Evolutionary conservation across 2,888 invertebrate genomes (phyloP).

Genomic region (Eueremaeus valkanovi): DNA sequence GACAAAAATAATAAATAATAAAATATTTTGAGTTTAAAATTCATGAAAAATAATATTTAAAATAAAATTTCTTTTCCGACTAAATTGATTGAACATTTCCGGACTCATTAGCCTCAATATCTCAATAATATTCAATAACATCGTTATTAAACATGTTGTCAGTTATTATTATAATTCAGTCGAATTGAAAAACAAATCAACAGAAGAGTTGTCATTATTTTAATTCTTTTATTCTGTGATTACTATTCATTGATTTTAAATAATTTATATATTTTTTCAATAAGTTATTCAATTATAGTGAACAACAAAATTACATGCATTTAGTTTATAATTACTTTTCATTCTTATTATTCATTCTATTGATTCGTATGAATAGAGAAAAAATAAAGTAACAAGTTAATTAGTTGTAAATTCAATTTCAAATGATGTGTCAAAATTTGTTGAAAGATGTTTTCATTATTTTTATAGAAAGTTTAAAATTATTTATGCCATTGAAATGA

Average conservation of each 20-base stretch:
- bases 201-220: not conserved
- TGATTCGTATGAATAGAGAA: not conserved
- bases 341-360: not conserved
- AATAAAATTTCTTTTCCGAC: no score
- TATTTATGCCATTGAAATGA: no score
- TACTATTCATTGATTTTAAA: not conserved
- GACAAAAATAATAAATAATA: no score
- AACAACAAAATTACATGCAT: no score
- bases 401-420: no score
- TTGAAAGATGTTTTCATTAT: no score
- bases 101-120: constrained; percentile 21
- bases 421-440: no score
- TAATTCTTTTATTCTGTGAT: not conserved
- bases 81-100: not conserved
- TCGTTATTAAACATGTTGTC: not conserved
- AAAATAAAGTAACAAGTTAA: no score
- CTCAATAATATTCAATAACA: not conserved
- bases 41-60: no score
- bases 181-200: not conserved
- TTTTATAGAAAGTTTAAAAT: no score
- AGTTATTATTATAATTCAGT: not conserved
- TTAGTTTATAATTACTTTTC: not conserved
- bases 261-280: not conserved
- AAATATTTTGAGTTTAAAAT: no score
- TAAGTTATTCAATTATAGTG: not conserved